phyloP scores from a whole-genome alignment of 2,888 invertebrate species.

The Drosophila mulleri region DNA sequence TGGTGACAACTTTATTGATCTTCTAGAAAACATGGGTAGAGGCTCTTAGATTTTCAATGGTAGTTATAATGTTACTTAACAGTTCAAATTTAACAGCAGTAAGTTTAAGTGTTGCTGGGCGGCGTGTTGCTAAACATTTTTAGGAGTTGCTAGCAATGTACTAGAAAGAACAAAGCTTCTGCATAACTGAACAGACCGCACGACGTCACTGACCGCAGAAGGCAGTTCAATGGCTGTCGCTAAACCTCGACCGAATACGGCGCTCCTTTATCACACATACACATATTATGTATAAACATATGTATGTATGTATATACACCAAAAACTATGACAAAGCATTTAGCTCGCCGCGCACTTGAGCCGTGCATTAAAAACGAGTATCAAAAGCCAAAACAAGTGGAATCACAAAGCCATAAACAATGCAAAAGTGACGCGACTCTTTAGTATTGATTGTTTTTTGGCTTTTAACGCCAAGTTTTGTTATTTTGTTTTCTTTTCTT shows the following conservation, averaged over 20 bases:
- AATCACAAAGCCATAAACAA: constrained; percentile 36
- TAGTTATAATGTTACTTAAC: neutral
- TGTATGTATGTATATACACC: neutral
- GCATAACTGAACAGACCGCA: constrained; percentile 6
- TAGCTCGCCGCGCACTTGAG: constrained; percentile 39
- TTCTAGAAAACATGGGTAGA: too few relatives aligned
- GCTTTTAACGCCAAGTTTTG: constrained; percentile 27
- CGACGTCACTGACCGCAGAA: constrained; percentile 52
- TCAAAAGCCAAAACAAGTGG: constrained; percentile 25
- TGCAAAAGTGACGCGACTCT: constrained; percentile 43
- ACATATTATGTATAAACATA: neutral
- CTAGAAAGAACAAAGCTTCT: neutral
- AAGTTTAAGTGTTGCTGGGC: neutral
- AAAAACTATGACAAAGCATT: constrained; percentile 42
- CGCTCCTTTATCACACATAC: neutral
- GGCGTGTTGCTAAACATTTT: neutral
- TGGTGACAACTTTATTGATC: neutral
- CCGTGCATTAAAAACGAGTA: constrained; percentile 36
- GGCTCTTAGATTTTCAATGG: too few relatives aligned
- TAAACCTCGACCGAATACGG: neutral
- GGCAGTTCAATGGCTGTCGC: constrained; percentile 39
- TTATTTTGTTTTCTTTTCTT: neutral
- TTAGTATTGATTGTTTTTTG: constrained; percentile 48
- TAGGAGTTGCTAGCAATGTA: neutral
- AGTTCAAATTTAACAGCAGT: neutral